Evolutionary conservation across 53 echinoderm and acorn worm genomes (phyloP).

Genomic region (Paelopatides confundens): DNA sequence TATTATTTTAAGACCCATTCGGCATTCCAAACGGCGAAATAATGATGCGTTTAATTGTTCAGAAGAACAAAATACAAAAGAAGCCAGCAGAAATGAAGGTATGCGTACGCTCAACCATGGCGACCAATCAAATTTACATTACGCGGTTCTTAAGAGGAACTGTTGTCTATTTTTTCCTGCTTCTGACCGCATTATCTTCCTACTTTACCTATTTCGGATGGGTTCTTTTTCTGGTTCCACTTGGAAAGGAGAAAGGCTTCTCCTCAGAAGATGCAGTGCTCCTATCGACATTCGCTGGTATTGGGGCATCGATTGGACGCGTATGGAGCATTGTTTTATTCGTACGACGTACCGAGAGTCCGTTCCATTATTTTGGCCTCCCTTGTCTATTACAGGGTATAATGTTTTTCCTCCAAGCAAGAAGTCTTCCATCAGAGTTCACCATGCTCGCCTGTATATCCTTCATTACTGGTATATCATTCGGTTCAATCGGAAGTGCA

Average conservation of each 20-base stretch:
- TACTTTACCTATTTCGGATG: neutral
- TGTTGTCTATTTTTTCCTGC: neutral
- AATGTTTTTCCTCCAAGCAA: neutral
- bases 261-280: neutral
- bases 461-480: neutral
- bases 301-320: slow-evolving; percentile 5
- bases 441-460: neutral
- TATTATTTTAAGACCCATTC: neutral
- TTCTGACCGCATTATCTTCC: neutral
- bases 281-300: neutral
- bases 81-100: too few relatives aligned
- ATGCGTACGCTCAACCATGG: too few relatives aligned
- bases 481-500: neutral
- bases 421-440: neutral
- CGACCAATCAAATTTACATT: neutral
- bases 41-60: too few relatives aligned
- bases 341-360: neutral
- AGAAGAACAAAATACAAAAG: too few relatives aligned
- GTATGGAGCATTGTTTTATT: neutral
- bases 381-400: neutral
- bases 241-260: slow-evolving; percentile 12
- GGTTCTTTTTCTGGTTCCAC: slow-evolving; percentile 13
- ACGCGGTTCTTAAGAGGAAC: neutral
- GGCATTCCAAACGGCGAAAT: neutral
- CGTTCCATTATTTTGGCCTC: neutral